phyloP scores from a whole-genome alignment of 2,113 vertebrate genomes.

The Cyanistes caeruleus region DNA sequence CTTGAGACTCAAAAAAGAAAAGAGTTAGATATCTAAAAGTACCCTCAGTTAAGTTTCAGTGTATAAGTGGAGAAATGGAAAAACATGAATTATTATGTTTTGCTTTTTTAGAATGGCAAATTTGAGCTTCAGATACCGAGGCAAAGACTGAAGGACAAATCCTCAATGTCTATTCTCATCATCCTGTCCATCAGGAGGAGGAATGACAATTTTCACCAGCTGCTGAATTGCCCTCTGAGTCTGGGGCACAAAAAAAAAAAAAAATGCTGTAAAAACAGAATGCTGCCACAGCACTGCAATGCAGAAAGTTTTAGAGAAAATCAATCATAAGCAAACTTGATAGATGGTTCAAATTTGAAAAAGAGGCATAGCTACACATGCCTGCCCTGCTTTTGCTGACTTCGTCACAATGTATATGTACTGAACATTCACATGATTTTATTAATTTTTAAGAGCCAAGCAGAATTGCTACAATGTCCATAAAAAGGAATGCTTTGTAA shows the following conservation, averaged over 20 bases:
- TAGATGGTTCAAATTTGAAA: conserved; percentile 20
- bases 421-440: not conserved
- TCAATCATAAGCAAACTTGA: conserved; percentile 53
- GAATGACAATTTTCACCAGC: not conserved
- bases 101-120: not conserved
- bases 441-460: conserved; percentile 5
- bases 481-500: not conserved
- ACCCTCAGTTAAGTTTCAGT: not conserved
- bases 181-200: not conserved
- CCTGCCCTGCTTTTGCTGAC: conserved; percentile 21
- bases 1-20: not conserved
- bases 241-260: not conserved
- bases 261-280: not conserved
- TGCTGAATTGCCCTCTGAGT: conserved; percentile 18
- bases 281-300: conserved; percentile 44
- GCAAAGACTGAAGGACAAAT: conserved; percentile 24
- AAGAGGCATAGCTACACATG: not conserved
- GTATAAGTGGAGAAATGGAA: not conserved
- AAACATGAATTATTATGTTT: not conserved
- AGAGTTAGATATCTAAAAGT: not conserved
- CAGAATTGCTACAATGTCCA: not conserved
- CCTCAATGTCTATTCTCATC: not conserved
- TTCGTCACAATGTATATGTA: not conserved
- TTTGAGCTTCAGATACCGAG: not conserved
- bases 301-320: conserved; percentile 44